Percentiles rank a stretch among this genome's conserved stretches.
Conservation (phyloP, 2,113 vertebrate genomes). For the Ammodytes dubius region DNA sequence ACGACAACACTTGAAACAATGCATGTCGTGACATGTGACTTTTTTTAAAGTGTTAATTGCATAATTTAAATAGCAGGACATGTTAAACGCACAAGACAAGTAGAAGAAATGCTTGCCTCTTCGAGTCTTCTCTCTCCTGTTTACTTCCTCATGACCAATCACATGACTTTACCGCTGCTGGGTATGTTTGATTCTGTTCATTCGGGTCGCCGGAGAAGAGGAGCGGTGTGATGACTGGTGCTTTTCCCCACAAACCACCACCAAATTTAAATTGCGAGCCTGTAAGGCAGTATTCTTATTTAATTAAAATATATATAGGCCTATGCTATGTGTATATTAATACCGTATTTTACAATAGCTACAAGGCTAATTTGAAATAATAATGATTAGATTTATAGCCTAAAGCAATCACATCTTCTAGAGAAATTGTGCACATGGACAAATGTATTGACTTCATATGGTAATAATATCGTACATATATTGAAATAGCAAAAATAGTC, state of each 20-base stretch:
- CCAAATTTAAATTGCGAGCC: rapidly evolving
- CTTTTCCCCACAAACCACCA: neutral
- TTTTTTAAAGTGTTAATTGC: neutral
- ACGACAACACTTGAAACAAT: neutral
- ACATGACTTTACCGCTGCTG: conserved; percentile 65
- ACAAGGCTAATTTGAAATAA: too few species aligned
- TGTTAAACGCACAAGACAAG: neutral
- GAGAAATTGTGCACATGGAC: too few species aligned
- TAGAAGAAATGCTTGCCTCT: conserved; percentile 15
- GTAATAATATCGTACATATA: too few species aligned
- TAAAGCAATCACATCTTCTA: too few species aligned
- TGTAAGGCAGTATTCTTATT: neutral
- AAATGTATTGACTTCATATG: too few species aligned
- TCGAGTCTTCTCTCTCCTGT: conserved; percentile 54
- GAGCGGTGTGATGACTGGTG: neutral
- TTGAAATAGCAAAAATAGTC: too few species aligned
- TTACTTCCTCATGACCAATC: conserved; percentile 80
- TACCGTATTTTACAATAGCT: too few species aligned
- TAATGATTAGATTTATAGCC: too few species aligned
- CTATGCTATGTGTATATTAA: too few species aligned
- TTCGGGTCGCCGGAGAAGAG: conserved; percentile 16
- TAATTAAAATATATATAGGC: too few species aligned
- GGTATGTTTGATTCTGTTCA: conserved; percentile 49
- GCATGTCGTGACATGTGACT: too few species aligned
- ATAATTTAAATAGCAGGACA: neutral